Evolutionary conservation across 1,140 invertebrate species (phyloP).

Genomic region (Eriocheir sinensis): DNA sequence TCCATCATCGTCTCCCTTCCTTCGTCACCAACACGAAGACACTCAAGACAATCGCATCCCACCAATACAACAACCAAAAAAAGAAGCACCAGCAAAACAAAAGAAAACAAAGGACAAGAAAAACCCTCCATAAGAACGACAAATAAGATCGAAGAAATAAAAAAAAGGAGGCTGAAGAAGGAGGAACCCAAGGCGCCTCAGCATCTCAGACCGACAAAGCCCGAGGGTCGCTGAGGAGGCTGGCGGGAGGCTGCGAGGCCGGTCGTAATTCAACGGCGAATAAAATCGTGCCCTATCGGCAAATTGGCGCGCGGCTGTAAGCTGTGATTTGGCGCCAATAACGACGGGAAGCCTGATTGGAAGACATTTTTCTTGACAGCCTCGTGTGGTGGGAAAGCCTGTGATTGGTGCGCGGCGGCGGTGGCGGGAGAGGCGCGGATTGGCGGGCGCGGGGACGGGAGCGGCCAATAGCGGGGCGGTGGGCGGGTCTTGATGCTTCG

Average conservation of each 20-base stretch:
- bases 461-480: constrained; percentile 52
- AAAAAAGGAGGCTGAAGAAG: neutral
- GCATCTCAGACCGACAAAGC: neutral
- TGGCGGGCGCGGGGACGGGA: constrained; percentile 54
- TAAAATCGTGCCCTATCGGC: constrained; percentile 75
- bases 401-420: constrained; percentile 70
- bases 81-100: neutral
- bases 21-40: neutral
- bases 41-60: too few species aligned
- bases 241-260: constrained; percentile 32
- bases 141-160: neutral
- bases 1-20: too few species aligned
- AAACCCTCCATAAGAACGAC: neutral
- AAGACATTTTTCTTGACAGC: constrained; percentile 75
- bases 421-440: constrained; percentile 70
- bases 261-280: constrained; percentile 58
- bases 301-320: constrained; percentile 75
- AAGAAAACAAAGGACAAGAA: too few species aligned
- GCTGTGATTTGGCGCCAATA: constrained; percentile 77
- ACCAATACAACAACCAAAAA: too few species aligned
- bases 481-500: constrained; percentile 52
- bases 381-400: constrained; percentile 66
- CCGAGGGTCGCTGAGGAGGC: neutral
- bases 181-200: neutral
- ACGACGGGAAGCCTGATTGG: constrained; percentile 76